Percentiles rank a stretch among this genome's conserved stretches.
phyloP scores from a whole-genome alignment of 1,140 invertebrate genomes.

The Antheraea mylitta region DNA sequence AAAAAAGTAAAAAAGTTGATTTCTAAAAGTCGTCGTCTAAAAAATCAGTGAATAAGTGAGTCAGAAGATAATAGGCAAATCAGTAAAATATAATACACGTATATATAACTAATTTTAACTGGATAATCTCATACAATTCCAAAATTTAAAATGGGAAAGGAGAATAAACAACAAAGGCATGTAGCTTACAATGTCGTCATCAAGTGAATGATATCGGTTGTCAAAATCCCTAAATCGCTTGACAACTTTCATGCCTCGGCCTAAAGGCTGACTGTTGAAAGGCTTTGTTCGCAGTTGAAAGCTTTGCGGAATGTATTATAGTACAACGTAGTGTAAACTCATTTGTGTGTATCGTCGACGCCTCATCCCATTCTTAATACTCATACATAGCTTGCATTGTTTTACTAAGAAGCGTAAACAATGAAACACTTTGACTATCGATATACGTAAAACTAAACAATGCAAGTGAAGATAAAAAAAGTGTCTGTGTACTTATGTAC shows the following conservation, averaged over 20 bases:
- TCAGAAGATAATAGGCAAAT: no score
- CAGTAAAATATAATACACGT: no score
- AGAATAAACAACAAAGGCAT: background rate
- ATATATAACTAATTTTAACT: background rate
- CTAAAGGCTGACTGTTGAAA: background rate
- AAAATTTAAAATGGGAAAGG: background rate
- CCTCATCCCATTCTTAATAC: background rate
- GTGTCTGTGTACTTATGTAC: no score
- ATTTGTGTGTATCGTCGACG: background rate
- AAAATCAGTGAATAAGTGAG: no score
- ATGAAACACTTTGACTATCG: no score
- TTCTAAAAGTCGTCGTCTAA: no score
- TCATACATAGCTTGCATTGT: no score
- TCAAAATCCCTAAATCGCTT: background rate
- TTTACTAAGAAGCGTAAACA: no score
- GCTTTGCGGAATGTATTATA: background rate
- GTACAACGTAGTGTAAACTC: background rate
- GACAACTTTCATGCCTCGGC: conserved; percentile 10
- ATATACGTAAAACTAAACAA: no score
- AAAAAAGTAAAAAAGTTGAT: no score
- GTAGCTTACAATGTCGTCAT: background rate
- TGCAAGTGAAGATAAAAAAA: no score
- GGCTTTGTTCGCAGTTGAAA: conserved; percentile 15
- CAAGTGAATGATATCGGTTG: background rate
- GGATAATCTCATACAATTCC: background rate